Evolutionary conservation across 2,113 vertebrate genomes (phyloP).

Genomic region (Brevimyrus niger): DNA sequence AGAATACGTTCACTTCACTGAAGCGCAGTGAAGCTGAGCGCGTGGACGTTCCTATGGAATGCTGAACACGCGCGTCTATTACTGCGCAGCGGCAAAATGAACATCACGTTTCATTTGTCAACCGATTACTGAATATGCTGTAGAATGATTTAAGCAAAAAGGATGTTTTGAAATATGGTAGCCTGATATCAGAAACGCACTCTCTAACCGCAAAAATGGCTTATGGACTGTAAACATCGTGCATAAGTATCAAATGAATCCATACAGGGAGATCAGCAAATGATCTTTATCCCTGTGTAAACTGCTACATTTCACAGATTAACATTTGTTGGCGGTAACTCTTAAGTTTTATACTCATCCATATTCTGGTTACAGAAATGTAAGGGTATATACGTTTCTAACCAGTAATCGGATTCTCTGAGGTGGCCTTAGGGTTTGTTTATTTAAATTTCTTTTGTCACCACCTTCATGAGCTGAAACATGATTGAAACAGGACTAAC

Average conservation of each 20-base stretch:
- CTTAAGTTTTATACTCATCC: not conserved
- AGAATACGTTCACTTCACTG: not conserved
- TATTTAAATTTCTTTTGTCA: not conserved
- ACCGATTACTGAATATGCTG: not conserved
- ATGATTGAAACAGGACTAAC: not conserved
- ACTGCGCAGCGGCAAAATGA: not conserved
- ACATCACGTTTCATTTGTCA: not conserved
- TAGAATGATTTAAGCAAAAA: not conserved
- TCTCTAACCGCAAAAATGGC: not conserved
- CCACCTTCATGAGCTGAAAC: not conserved
- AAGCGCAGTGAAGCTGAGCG: not conserved
- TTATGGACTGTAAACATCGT: not conserved
- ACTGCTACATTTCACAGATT: not conserved
- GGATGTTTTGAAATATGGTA: not conserved
- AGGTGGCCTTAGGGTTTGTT: not conserved
- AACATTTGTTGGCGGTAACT: not conserved
- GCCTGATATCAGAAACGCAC: not conserved
- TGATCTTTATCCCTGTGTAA: not conserved
- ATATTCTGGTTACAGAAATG: not conserved
- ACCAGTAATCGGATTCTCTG: not conserved
- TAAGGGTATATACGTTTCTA: not conserved
- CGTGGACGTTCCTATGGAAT: not conserved
- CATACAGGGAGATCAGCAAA: not conserved
- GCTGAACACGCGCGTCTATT: not conserved
- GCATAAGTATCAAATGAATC: not conserved